Conservation (phyloP, 2,888 invertebrate genomes). For the Pelosia muscerda region DNA sequence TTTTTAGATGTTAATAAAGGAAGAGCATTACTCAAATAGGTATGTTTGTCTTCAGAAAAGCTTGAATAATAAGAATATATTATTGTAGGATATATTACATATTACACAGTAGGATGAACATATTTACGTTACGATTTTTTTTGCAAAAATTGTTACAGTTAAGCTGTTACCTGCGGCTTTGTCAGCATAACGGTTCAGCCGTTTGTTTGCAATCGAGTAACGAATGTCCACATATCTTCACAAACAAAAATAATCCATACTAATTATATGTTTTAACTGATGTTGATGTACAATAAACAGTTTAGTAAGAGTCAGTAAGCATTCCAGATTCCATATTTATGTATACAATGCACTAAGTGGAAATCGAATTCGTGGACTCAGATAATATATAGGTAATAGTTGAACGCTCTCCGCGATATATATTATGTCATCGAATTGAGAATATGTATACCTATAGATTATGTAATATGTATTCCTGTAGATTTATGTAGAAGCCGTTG, state of each 20-base stretch:
- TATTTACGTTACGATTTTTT: background rate
- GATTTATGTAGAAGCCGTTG: conserved; percentile 1
- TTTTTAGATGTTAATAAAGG: conserved; percentile 74
- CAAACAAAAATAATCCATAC: too few species aligned
- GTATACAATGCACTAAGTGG: background rate
- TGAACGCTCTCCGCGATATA: background rate
- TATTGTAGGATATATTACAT: background rate
- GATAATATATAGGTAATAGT: too few species aligned
- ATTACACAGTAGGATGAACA: background rate
- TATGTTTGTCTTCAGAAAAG: conserved; percentile 56
- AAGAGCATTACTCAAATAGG: conserved; percentile 66
- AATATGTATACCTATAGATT: too few species aligned
- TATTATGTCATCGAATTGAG: background rate
- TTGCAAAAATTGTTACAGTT: background rate
- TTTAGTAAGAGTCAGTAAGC: too few species aligned
- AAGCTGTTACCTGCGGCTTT: too few species aligned
- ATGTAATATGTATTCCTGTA: too few species aligned
- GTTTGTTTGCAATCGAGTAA: too few species aligned
- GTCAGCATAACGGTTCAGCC: too few species aligned
- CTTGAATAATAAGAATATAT: conserved; percentile 24
- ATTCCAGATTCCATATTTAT: too few species aligned
- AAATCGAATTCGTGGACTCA: background rate
- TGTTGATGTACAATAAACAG: too few species aligned
- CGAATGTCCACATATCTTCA: too few species aligned
- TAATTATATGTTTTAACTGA: too few species aligned